Base-by-base conservation (phyloP, 2,797 vertebrate genomes). In the Sebastes itinus region DNA sequence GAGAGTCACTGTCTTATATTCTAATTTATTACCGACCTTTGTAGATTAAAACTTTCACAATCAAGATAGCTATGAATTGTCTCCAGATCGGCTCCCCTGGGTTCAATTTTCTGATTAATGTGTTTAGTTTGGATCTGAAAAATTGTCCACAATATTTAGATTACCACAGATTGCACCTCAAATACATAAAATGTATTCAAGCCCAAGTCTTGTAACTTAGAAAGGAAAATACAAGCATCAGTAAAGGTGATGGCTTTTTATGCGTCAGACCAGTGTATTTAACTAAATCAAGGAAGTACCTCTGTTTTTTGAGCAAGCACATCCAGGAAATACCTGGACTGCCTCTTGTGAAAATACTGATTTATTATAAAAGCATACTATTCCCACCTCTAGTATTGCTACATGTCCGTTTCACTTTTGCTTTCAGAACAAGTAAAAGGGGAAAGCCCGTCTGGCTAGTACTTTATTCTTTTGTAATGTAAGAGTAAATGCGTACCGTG, bases 281-380 rank as follows among this genome's bases (percentile, higher is more conserved):
- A 62, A 35, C 46, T 60, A 18, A 65, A 63, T 78, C 32, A 25
- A 86, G 78, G 72, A 88, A 83, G 32, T 76, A 25, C 11, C 3
- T 46, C 1, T 78, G 7, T 73, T 64, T 64, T 72, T 63, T 77
- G 4, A 71, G 27, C 5, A 38, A 61, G 33, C 20, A 27, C 6
- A 54, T 77, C 18, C 38, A 77, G 78, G 71, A 84, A 81, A 87
- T 83, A 52, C 67, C 65, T 62, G 20, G 4, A 65, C 18, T 63
- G 30, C 20, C n/a, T 66, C 14, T 59, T 78, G 20, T 59, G 12
- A 78, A 73, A 54, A 58, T 46, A 52, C 11, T 10, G 11, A 3
- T 18, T 25, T 4, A 27, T n/a, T 46, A 27, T 58, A n/a, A 42
- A 70, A 27, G 6, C 5, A 30, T 23, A 49, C 28, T 52, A 54